Conservation (phyloP, 2,797 vertebrate species). For the Masticophis lateralis region DNA sequence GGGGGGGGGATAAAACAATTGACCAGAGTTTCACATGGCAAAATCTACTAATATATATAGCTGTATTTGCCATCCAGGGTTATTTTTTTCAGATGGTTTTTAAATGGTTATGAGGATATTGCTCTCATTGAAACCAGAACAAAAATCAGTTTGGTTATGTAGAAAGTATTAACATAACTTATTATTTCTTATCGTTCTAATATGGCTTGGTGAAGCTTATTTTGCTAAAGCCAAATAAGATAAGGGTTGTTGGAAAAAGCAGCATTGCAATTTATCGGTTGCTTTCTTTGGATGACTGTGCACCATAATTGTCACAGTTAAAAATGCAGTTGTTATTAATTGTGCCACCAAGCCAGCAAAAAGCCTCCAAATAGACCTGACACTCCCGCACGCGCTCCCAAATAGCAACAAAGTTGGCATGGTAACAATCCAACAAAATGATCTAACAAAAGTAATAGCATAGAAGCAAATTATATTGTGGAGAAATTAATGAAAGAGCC, state of each 20-base stretch:
- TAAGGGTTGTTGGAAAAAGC: neutral
- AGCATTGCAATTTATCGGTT: neutral
- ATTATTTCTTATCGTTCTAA: constrained; percentile 35
- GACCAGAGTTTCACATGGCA: neutral
- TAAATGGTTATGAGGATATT: neutral
- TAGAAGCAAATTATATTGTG: neutral
- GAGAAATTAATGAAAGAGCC: neutral
- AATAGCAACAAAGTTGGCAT: neutral
- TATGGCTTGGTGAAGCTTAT: constrained; percentile 31
- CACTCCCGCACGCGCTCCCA: neutral
- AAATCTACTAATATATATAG: neutral
- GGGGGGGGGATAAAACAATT: neutral
- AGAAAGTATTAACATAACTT: constrained; percentile 23
- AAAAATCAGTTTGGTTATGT: neutral
- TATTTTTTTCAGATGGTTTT: neutral
- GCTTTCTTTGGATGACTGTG: neutral
- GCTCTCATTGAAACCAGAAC: constrained; percentile 19
- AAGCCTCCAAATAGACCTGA: neutral
- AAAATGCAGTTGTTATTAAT: neutral
- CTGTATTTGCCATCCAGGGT: neutral
- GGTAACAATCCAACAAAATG: neutral
- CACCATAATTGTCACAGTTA: neutral
- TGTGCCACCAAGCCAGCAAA: neutral
- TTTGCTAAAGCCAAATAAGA: constrained; percentile 25
- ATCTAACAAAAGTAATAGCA: neutral